phyloP scores from a whole-genome alignment of 2,113 vertebrate species.

The Astatoreochromis straeleni region DNA sequence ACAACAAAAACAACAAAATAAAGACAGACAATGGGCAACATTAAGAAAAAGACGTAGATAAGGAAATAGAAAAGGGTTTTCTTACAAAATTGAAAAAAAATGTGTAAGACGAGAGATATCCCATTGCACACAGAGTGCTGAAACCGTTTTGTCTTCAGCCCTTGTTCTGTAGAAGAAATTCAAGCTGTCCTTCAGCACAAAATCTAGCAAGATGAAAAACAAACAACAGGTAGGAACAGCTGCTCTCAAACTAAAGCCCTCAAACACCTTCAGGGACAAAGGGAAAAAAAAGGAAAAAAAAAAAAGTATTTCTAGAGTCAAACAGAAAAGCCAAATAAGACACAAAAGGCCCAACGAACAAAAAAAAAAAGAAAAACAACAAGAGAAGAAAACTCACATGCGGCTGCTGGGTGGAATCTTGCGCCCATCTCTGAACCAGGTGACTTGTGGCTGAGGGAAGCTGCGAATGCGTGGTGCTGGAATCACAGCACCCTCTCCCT shows the following conservation, averaged over 20 bases:
- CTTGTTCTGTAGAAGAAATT: background rate
- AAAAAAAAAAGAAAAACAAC: background rate
- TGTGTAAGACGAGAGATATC: background rate
- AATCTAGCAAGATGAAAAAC: background rate
- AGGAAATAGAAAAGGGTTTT: background rate
- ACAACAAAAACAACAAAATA: background rate
- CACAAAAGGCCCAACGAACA: background rate
- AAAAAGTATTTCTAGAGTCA: background rate
- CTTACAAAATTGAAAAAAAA: background rate
- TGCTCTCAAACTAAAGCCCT: background rate
- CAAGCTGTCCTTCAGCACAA: background rate
- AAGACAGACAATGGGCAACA: background rate
- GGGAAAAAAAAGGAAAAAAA: background rate
- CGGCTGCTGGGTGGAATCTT: slow-evolving; percentile 96
- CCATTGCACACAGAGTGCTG: background rate
- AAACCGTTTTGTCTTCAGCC: background rate
- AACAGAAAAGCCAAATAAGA: background rate
- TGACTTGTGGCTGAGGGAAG: slow-evolving; percentile 94
- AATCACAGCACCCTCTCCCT: slow-evolving; percentile 88
- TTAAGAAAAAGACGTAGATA: background rate
- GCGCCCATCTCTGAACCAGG: slow-evolving; percentile 92
- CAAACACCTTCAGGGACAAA: background rate
- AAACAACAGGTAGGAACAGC: background rate
- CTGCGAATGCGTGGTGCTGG: slow-evolving; percentile 84
- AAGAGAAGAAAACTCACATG: slow-evolving; percentile 77